Percentiles rank a stretch among this genome's conserved stretches.
These are phyloP conservation scores for Sarcophaga carnaria DNA, from an alignment of 2,888 invertebrate species.

Conservation along the genomic window DNA sequence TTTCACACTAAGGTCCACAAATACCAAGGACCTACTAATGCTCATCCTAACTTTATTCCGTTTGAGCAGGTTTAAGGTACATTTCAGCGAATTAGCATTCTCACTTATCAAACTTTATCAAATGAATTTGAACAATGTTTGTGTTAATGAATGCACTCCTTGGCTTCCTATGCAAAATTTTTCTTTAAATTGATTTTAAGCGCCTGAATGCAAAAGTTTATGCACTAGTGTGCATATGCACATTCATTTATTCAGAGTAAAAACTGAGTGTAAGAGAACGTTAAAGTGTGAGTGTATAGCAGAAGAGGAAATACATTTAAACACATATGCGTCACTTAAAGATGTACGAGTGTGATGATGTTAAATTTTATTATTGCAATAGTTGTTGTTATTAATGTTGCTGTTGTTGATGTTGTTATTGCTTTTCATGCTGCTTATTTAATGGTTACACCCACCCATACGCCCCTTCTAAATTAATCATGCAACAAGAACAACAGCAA, in stretches of 20 bases:
- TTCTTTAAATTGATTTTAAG: not conserved
- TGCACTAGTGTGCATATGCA: not conserved
- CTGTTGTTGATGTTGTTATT: constrained; percentile 33
- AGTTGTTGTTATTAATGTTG: not conserved
- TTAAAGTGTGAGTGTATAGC: not conserved
- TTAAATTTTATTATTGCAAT: constrained; percentile 55
- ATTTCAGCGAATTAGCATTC: too few relatives aligned
- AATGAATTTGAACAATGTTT: too few relatives aligned
- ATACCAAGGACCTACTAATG: too few relatives aligned
- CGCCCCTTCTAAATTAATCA: constrained; percentile 66
- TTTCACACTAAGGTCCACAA: too few relatives aligned
- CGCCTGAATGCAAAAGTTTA: not conserved
- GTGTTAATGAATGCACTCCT: too few relatives aligned
- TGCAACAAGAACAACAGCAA: not conserved
- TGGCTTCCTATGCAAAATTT: too few relatives aligned
- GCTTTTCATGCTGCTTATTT: constrained; percentile 48
- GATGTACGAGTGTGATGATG: constrained; percentile 46
- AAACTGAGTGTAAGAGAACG: not conserved
- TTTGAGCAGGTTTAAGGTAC: too few relatives aligned
- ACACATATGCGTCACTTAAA: constrained; percentile 57
- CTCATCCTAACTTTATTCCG: too few relatives aligned
- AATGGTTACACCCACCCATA: constrained; percentile 58
- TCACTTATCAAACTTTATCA: too few relatives aligned
- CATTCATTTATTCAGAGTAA: not conserved
- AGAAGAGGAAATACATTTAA: constrained; percentile 60